Conservation (phyloP, 2,797 vertebrate genomes). For the Lates japonicus region DNA sequence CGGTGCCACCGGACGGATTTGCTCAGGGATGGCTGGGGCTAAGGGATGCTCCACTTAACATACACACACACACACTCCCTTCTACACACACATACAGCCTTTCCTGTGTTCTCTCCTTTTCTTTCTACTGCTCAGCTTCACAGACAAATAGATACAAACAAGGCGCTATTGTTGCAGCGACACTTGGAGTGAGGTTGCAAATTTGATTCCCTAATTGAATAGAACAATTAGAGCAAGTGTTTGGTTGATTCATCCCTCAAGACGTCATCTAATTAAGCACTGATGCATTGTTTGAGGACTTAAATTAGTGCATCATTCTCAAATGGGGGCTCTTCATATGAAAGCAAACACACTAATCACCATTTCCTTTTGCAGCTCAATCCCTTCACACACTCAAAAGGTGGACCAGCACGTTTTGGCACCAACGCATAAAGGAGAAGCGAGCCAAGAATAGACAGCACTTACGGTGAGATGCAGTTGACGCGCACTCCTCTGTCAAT, state of each 20-base stretch:
- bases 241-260: conserved; percentile 88
- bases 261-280: conserved; percentile 88
- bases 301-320: conserved; percentile 85
- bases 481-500: conserved; percentile 87
- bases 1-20: conserved; percentile 76
- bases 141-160: conserved; percentile 87
- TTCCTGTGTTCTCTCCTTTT: conserved; percentile 69
- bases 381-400: conserved; percentile 41
- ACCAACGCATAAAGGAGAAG: neutral
- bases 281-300: conserved; percentile 83
- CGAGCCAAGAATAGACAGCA: conserved; percentile 39
- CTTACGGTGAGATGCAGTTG: conserved; percentile 91
- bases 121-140: conserved; percentile 73
- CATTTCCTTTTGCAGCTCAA: conserved; percentile 47
- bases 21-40: conserved; percentile 78
- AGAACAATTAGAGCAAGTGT: conserved; percentile 88
- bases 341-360: conserved; percentile 77
- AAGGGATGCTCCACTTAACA: conserved; percentile 81
- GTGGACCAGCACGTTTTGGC: conserved; percentile 34
- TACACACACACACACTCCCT: conserved; percentile 12
- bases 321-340: conserved; percentile 73
- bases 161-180: conserved; percentile 82
- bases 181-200: conserved; percentile 84
- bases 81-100: conserved; percentile 26
- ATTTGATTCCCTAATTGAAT: conserved; percentile 90